Evolutionary conservation across 2,888 invertebrate species (phyloP).

Genomic region (Drosophila imparisetae): DNA sequence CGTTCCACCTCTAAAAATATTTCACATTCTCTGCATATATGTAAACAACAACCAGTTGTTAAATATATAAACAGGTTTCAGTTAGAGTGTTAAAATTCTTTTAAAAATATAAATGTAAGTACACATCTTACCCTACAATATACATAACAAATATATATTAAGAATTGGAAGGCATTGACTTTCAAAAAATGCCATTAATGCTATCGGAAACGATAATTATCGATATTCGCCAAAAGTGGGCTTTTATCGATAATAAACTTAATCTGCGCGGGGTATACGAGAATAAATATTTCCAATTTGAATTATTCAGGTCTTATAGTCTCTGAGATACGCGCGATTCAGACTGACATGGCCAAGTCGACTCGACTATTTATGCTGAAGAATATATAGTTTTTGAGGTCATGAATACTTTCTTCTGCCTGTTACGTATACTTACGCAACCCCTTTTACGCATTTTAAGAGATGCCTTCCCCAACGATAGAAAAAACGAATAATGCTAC

Average conservation of each 20-base stretch:
- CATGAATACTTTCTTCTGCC: neutral
- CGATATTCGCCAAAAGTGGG: neutral
- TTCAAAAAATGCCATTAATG: too few relatives aligned
- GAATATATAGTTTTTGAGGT: neutral
- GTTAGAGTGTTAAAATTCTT: neutral
- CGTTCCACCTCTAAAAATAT: too few relatives aligned
- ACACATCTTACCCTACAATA: too few relatives aligned
- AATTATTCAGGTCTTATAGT: neutral
- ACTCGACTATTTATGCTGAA: neutral
- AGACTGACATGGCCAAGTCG: neutral
- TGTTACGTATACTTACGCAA: neutral
- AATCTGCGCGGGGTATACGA: neutral
- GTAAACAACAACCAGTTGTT: too few relatives aligned
- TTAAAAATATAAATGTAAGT: neutral
- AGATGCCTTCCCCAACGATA: neutral
- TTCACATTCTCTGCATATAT: too few relatives aligned
- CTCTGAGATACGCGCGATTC: neutral
- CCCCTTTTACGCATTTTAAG: neutral
- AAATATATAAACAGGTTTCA: neutral
- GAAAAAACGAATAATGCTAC: neutral
- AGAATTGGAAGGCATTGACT: too few relatives aligned
- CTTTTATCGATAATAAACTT: neutral
- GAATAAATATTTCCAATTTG: neutral
- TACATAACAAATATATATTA: too few relatives aligned
- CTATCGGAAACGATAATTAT: neutral